Base-by-base conservation (phyloP, 2,113 vertebrate species). In the Nyctereutes procyonoides region DNA sequence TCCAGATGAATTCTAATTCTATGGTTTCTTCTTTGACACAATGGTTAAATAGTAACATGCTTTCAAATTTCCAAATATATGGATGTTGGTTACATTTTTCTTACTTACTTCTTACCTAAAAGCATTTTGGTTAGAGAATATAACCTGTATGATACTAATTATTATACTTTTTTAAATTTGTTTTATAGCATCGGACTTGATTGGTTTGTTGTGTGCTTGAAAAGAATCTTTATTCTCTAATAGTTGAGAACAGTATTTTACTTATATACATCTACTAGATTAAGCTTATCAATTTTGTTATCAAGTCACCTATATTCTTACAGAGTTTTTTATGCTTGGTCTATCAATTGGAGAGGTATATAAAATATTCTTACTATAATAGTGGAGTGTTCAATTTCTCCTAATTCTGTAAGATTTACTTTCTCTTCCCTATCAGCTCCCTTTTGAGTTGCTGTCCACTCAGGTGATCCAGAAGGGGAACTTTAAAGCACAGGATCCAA, bases 41-140 rank as follows among this genome's bases (percentile, higher is more conserved):
- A 35, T 24, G 85, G 5, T 80, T 60, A 80, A 83, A 74, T 51
- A 88, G 1, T 22, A 89, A 90, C 67, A 38, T 28, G 2, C 8
- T 63, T 91, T 86, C 58, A 73, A 63, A 83, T 83, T 73, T 90
- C 8, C 7, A 95, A 63, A 92, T 73, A 90, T 58, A 30, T 58
- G 14, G 10, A 10, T 28, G 11, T 22, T 79, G 16, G 43, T 79
- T 88, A 85, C 16, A 48, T 32, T 88, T n/a, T 28, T 60, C 0
- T 60, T 92, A 88, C 28, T n/a, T 80, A 58, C 90, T 95, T 93
- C 32, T 80, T 92, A 82, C 7, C 58, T 95, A 84, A 88, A 74
- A 69, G 0, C 2, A 97, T 69, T 86, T 92, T 81, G 26, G 9
- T 43, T 85, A 90, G 22, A 88, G 26, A 81, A 92, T 22, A 69